Percentiles rank a stretch among this genome's conserved stretches.
These are phyloP conservation scores for Pipistrellus nathusii DNA, from an alignment of 2,797 vertebrate species.

Conservation along the genomic window DNA sequence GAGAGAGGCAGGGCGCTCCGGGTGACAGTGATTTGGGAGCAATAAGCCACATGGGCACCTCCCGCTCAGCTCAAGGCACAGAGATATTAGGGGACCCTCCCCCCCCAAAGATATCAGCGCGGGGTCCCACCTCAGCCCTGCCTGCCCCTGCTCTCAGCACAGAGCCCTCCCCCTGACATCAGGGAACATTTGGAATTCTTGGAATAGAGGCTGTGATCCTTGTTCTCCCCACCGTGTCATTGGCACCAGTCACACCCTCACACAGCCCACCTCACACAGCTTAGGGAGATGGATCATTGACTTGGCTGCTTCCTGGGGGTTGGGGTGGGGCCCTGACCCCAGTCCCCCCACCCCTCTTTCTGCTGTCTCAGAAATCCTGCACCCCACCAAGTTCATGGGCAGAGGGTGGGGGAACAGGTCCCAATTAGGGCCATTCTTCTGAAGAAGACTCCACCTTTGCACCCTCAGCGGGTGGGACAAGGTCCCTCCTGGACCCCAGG, in stretches of 20 bases:
- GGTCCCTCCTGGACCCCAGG: neutral
- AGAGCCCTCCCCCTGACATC: neutral
- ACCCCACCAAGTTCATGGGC: neutral
- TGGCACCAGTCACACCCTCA: neutral
- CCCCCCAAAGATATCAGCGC: neutral
- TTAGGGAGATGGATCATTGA: rapidly evolving
- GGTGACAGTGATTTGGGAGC: neutral
- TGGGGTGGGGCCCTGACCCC: neutral
- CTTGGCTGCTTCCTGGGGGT: neutral
- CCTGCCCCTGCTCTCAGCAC: neutral
- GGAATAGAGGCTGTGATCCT: neutral
- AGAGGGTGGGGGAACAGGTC: neutral
- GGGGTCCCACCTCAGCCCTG: neutral
- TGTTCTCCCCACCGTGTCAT: rapidly evolving
- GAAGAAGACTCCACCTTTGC: neutral
- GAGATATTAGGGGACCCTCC: neutral
- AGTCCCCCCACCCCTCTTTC: rapidly evolving
- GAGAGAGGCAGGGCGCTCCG: neutral
- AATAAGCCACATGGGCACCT: neutral
- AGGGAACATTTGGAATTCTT: neutral
- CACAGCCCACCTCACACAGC: neutral
- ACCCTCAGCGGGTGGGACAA: neutral
- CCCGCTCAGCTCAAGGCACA: neutral
- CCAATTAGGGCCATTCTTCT: neutral
- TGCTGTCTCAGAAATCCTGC: neutral